phyloP scores from a whole-genome alignment of 2,888 invertebrate species.

The Spodoptera littoralis region DNA sequence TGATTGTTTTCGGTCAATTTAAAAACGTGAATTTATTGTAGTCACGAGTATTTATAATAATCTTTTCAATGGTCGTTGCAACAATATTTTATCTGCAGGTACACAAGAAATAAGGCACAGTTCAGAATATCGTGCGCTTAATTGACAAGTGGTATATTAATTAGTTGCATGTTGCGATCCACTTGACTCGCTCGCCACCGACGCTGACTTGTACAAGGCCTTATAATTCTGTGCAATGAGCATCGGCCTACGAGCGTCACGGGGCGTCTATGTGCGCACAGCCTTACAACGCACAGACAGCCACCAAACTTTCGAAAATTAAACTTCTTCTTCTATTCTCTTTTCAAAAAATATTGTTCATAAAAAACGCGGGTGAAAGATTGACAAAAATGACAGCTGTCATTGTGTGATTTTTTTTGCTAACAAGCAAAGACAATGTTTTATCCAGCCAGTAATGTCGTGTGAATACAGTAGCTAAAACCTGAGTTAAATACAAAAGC shows the following conservation, averaged over 20 bases:
- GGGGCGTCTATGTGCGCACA: slow-evolving; percentile 59
- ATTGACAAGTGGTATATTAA: slow-evolving; percentile 62
- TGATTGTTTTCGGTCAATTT: too few relatives aligned
- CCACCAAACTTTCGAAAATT: neutral
- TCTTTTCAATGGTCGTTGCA: too few relatives aligned
- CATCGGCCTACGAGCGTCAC: slow-evolving; percentile 61
- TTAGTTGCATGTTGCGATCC: slow-evolving; percentile 53
- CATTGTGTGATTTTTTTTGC: slow-evolving; percentile 8
- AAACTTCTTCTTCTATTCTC: neutral
- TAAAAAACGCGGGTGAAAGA: slow-evolving; percentile 4
- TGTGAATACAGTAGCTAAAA: slow-evolving; percentile 49
- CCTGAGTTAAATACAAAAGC: slow-evolving; percentile 36
- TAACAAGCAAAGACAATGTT: neutral
- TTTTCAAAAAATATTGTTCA: neutral
- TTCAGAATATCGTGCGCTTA: slow-evolving; percentile 51
- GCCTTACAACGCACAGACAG: slow-evolving; percentile 40
- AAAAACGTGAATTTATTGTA: too few relatives aligned
- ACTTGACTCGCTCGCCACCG: slow-evolving; percentile 60
- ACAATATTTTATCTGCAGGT: slow-evolving; percentile 25
- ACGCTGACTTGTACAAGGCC: slow-evolving; percentile 49
- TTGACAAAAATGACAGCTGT: slow-evolving; percentile 43
- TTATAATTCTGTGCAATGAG: slow-evolving; percentile 62
- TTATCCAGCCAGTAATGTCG: slow-evolving; percentile 16
- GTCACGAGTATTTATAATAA: too few relatives aligned
- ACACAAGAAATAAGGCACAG: slow-evolving; percentile 41